Base-by-base conservation (phyloP, 2,797 vertebrate species). In the Nothura maculosa region DNA sequence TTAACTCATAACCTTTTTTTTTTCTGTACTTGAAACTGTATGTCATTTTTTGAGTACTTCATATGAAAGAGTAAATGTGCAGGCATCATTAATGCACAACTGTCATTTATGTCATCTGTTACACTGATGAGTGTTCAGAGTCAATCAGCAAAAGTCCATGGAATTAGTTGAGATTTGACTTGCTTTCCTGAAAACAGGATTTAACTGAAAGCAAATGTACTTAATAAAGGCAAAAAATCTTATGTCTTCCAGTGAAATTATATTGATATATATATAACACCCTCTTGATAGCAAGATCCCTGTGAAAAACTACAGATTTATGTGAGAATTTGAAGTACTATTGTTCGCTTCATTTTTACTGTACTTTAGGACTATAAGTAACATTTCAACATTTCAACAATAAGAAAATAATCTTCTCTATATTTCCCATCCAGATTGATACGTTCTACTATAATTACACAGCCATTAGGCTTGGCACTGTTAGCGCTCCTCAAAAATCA, bases 341-440 rank as follows among this genome's bases (percentile, higher is more conserved):
- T 77, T 54, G 32, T 25, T 52, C 57, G 1, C 13, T 77, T 17
- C 7, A 63, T 0, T 69, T 76, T 62, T 76, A 45, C 16, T 63
- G 72, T 89, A 18, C 20, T 77, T 16, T 75, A 54, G 36, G 18
- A 61, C 70, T 74, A 61, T 7, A 63, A 5, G 12, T 48, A 48
- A 24, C 22, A 85, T 83, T 80, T 87, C 18, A 72, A 57, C n/a
- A n/a, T n/a, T n/a, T n/a, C n/a, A n/a, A n/a, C n/a, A n/a, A 5
- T 74, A n/a, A 74, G 42, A 82, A 82, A 70, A 38, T 91, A 36
- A 11, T 10, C 7, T 50, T 19, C 2, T 78, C 4, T 62, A 66
- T 0, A 21, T 81, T 81, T 83, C 30, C 21, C 27, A 55, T n/a
- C 10, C 8, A 30, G 22, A 7, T 34, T 43, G 27, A 12, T n/a